Evolutionary conservation across 2,888 invertebrate genomes (phyloP).

Genomic region (Trichopoda pennipes): DNA sequence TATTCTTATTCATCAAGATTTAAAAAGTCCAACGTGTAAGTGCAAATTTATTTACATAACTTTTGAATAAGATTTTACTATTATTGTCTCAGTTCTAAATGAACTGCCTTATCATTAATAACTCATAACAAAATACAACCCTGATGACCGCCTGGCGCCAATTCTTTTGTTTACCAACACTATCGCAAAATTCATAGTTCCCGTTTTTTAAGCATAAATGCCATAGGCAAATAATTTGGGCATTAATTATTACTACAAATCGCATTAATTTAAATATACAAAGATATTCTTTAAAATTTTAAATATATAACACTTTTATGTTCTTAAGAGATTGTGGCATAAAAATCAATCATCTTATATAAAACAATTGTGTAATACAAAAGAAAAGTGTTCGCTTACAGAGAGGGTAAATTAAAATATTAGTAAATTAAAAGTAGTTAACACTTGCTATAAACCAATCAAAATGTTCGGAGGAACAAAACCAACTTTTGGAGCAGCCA

Average conservation of each 20-base stretch:
- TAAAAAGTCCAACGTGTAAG: too few relatives aligned
- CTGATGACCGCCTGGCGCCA: slow-evolving; percentile 27
- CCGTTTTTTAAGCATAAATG: slow-evolving; percentile 8
- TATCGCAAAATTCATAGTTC: slow-evolving; percentile 33
- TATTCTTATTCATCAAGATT: too few relatives aligned
- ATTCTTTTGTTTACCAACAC: slow-evolving; percentile 56
- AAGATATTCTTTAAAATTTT: neutral
- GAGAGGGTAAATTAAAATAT: slow-evolving; percentile 24
- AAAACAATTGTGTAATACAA: slow-evolving; percentile 50
- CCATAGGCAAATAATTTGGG: neutral
- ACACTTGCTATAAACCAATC: slow-evolving; percentile 15
- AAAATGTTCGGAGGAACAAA: slow-evolving; percentile 79
- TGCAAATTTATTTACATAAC: too few relatives aligned
- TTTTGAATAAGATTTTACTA: too few relatives aligned
- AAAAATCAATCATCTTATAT: neutral
- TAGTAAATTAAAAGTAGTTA: neutral
- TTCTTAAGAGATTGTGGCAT: neutral
- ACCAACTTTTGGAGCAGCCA: slow-evolving; percentile 81
- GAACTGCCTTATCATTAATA: slow-evolving; percentile 1
- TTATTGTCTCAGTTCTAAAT: too few relatives aligned
- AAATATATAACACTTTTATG: neutral
- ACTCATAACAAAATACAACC: neutral
- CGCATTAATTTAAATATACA: neutral
- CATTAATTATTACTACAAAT: slow-evolving; percentile 25
- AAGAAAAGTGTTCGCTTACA: neutral